Conservation (phyloP, 2,888 invertebrate genomes). For the Ectemnius continuus region DNA sequence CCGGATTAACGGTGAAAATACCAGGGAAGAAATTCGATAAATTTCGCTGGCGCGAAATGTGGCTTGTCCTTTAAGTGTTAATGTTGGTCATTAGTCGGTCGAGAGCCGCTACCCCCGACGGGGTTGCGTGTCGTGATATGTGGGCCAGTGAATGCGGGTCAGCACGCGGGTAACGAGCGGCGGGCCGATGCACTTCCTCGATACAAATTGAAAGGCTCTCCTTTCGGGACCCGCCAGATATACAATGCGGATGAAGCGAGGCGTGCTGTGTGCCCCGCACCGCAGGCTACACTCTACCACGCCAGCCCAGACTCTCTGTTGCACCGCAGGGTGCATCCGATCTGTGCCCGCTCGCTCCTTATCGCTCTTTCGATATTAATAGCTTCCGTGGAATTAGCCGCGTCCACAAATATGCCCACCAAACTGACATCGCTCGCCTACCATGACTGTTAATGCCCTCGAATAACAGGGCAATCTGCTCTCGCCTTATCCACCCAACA, state of each 20-base stretch:
- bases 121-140: background rate
- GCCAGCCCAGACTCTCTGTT: constrained; percentile 11
- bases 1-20: no score
- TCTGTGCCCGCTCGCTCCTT: constrained; percentile 25
- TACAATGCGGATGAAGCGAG: constrained; percentile 44
- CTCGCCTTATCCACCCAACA: background rate
- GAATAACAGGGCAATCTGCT: background rate
- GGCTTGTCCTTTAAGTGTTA: no score
- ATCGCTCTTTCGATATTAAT: constrained; percentile 42
- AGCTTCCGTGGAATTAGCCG: constrained; percentile 10
- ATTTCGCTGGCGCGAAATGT: no score
- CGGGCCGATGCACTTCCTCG: constrained; percentile 34
- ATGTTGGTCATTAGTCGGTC: no score
- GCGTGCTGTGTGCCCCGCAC: constrained; percentile 39
- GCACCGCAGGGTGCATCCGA: constrained; percentile 39
- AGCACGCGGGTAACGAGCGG: constrained; percentile 5
- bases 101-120: no score
- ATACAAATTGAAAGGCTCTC: constrained; percentile 44
- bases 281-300: background rate
- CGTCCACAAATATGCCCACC: constrained; percentile 10
- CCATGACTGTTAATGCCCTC: background rate
- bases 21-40: no score
- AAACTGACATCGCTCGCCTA: background rate
- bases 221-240: background rate
- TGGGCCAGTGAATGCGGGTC: constrained; percentile 9